A percentile compares a stretch with the other conserved stretches of the same genome.
phyloP scores from a whole-genome alignment of 1,140 invertebrate genomes.

The Diorhabda carinulata region DNA sequence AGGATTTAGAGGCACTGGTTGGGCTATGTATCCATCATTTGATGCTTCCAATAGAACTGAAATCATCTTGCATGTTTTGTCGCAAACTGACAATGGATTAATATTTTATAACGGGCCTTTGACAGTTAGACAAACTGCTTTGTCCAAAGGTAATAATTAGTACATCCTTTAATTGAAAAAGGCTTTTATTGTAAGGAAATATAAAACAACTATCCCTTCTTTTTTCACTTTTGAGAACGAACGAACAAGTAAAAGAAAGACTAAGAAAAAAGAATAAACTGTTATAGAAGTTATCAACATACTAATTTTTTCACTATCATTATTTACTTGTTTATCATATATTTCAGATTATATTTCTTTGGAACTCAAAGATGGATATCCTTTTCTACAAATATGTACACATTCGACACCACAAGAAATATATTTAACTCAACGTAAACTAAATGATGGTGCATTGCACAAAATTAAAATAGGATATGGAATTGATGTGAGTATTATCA shows the following conservation, averaged over 20 bases:
- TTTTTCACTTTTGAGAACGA: too few species aligned
- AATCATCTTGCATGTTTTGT: constrained; percentile 74
- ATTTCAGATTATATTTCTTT: constrained; percentile 83
- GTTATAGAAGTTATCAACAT: not conserved
- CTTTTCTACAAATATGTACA: constrained; percentile 83
- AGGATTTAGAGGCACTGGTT: constrained; percentile 81
- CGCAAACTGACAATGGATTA: constrained; percentile 70
- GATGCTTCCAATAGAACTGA: constrained; percentile 70
- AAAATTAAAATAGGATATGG: constrained; percentile 55
- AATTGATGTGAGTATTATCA: constrained; percentile 20
- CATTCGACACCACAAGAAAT: constrained; percentile 69
- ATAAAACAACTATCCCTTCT: too few species aligned
- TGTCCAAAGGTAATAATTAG: constrained; percentile 27
- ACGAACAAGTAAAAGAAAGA: too few species aligned
- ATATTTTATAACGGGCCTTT: constrained; percentile 91
- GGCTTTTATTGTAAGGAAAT: too few species aligned
- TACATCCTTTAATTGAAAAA: too few species aligned
- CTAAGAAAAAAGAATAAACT: too few species aligned
- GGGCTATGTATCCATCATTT: constrained; percentile 83
- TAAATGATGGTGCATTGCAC: constrained; percentile 76
- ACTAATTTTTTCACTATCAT: not conserved
- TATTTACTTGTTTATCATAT: not conserved
- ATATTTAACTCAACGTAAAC: constrained; percentile 53
- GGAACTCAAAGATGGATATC: constrained; percentile 80
- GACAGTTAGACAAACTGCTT: constrained; percentile 44